phyloP scores from a whole-genome alignment of 2,888 invertebrate species.

The Polydrusus tereticollis region DNA sequence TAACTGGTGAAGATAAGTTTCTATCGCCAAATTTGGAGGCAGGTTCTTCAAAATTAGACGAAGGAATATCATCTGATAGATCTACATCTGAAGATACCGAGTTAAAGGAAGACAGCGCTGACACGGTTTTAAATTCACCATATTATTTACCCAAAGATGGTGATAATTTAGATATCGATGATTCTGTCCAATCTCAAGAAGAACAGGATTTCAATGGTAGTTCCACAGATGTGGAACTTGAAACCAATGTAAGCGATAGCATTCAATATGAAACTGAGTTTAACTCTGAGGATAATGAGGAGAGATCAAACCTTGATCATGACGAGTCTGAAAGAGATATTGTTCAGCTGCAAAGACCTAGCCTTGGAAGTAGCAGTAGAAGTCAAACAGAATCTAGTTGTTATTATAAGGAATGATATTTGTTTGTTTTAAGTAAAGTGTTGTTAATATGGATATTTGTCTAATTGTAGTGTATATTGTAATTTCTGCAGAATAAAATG shows the following conservation, averaged over 20 bases:
- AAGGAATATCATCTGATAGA: slow-evolving; percentile 49
- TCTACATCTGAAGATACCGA: slow-evolving; percentile 58
- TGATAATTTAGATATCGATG: slow-evolving; percentile 27
- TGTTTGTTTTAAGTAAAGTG: background rate
- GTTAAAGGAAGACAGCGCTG: slow-evolving; percentile 53
- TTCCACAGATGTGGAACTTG: background rate
- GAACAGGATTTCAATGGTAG: background rate
- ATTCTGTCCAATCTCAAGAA: slow-evolving; percentile 21
- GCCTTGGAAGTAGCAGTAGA: slow-evolving; percentile 44
- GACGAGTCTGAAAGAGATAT: slow-evolving; percentile 24
- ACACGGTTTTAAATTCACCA: slow-evolving; percentile 55
- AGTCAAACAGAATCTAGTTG: slow-evolving; percentile 59
- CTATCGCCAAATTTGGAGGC: background rate
- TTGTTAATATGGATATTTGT: too few relatives aligned
- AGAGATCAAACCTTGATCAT: background rate
- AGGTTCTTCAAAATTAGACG: slow-evolving; percentile 14
- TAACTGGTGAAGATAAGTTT: background rate
- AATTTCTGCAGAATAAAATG: too few relatives aligned
- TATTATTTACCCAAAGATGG: slow-evolving; percentile 13
- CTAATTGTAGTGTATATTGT: too few relatives aligned
- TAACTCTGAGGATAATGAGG: slow-evolving; percentile 22
- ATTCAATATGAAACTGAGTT: slow-evolving; percentile 13
- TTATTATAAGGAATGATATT: slow-evolving; percentile 30
- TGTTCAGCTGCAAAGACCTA: slow-evolving; percentile 6
- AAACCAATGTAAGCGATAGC: background rate